phyloP scores from a whole-genome alignment of 2,888 invertebrate genomes.

The Tridacna gigas region DNA sequence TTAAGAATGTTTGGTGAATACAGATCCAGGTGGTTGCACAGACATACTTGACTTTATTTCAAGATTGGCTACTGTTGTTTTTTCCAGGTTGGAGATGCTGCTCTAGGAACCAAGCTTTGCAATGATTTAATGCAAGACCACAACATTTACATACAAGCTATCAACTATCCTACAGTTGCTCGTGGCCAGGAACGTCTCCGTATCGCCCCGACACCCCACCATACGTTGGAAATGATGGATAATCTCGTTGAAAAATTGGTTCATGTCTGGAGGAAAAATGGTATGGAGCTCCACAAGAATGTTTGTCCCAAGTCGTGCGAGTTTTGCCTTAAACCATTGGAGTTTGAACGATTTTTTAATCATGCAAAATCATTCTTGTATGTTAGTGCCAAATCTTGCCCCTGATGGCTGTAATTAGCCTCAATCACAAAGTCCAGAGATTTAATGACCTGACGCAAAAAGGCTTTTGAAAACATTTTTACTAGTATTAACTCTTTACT shows the following conservation, averaged over 20 bases:
- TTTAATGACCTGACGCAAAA: too few species aligned
- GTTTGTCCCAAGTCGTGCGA: constrained; percentile 76
- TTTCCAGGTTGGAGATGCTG: constrained; percentile 95
- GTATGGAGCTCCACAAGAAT: constrained; percentile 86
- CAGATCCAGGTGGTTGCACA: too few species aligned
- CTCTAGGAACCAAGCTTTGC: constrained; percentile 92
- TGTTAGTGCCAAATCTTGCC: too few species aligned
- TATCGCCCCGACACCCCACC: constrained; percentile 97
- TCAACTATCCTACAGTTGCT: constrained; percentile 98
- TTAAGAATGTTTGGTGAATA: too few species aligned
- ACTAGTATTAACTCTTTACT: too few species aligned
- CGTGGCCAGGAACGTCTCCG: constrained; percentile 96
- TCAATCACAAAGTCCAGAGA: too few species aligned
- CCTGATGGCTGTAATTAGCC: too few species aligned
- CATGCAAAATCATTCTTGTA: too few species aligned
- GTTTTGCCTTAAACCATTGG: constrained; percentile 73
- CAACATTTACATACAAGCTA: constrained; percentile 98
- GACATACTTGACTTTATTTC: too few species aligned
- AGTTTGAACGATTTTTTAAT: constrained; percentile 70
- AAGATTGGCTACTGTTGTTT: too few species aligned
- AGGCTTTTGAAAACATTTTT: too few species aligned
- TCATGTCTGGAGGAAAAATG: constrained; percentile 92
- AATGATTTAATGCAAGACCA: constrained; percentile 92
- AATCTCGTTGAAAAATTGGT: constrained; percentile 86
- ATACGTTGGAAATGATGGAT: constrained; percentile 96